Evolutionary conservation across 2,797 vertebrate genomes (phyloP).

Genomic region (Carapus acus): DNA sequence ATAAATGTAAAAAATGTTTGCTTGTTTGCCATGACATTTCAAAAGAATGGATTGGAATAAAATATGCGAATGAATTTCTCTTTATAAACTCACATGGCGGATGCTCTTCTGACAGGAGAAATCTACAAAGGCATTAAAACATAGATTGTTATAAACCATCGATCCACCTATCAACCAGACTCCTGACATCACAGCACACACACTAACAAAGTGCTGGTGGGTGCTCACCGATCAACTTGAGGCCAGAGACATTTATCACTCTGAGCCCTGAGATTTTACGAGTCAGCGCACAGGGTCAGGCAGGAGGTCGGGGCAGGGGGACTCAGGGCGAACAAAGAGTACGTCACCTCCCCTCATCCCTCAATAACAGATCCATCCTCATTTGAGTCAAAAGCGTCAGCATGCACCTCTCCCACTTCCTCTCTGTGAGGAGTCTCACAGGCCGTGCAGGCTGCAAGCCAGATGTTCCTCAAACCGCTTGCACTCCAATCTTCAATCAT

Average conservation of each 20-base stretch:
- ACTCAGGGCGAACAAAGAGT: too few species aligned
- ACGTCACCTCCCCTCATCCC: constrained; percentile 37
- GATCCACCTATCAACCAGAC: not conserved
- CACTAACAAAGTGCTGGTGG: constrained; percentile 1
- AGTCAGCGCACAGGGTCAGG: constrained; percentile 42
- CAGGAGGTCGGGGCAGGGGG: constrained; percentile 46
- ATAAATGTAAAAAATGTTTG: not conserved
- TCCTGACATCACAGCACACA: not conserved
- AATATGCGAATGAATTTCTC: too few species aligned
- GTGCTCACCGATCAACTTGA: constrained; percentile 18
- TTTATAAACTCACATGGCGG: too few species aligned
- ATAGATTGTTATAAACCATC: too few species aligned
- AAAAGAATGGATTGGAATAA: too few species aligned
- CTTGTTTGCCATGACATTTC: too few species aligned
- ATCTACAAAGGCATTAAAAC: too few species aligned
- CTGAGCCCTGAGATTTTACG: constrained; percentile 23
- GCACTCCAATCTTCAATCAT: constrained; percentile 11
- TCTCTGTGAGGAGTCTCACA: constrained; percentile 21
- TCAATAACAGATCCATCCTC: constrained; percentile 46
- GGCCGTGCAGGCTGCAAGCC: constrained; percentile 9
- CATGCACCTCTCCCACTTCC: constrained; percentile 24
- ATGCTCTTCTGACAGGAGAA: too few species aligned
- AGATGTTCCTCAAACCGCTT: constrained; percentile 29
- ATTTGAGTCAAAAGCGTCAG: constrained; percentile 36
- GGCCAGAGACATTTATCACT: constrained; percentile 14